A percentile compares a stretch with the other conserved stretches of the same genome.
Conservation (phyloP, 2,113 vertebrate species). For the Oreochromis aureus region DNA sequence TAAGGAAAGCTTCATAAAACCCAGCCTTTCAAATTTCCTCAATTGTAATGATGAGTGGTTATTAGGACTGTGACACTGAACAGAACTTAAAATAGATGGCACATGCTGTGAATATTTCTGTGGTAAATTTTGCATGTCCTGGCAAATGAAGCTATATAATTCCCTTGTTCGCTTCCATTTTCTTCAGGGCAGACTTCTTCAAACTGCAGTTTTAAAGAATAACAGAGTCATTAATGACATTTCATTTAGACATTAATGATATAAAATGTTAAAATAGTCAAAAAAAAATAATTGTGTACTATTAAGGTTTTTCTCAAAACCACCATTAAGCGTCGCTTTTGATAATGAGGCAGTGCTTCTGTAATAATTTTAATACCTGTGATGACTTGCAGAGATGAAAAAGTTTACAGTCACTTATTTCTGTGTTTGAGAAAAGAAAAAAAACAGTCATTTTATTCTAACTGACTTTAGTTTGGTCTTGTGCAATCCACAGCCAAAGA, state of each 20-base stretch:
- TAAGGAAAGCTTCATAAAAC: slow-evolving; percentile 36
- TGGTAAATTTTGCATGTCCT: background rate
- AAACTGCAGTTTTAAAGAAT: background rate
- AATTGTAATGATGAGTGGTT: slow-evolving; percentile 37
- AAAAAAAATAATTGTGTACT: background rate
- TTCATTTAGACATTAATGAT: background rate
- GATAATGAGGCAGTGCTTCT: background rate
- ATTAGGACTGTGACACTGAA: slow-evolving; percentile 22
- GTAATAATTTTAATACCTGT: background rate
- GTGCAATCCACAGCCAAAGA: background rate
- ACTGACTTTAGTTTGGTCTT: background rate
- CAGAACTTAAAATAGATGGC: slow-evolving; percentile 15
- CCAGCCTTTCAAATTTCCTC: slow-evolving; percentile 19
- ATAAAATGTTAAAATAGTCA: background rate
- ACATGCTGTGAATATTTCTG: slow-evolving; percentile 10
- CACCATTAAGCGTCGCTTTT: background rate
- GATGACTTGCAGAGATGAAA: background rate
- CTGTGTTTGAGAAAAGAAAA: background rate
- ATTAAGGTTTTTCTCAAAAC: background rate
- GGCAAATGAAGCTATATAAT: background rate
- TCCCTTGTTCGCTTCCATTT: background rate
- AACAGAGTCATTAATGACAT: background rate
- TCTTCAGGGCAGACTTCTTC: background rate
- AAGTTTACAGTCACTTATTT: background rate
- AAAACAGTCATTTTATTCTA: background rate